Evolutionary conservation across 2,888 invertebrate species (phyloP).

Genomic region (Conomelus anceps): DNA sequence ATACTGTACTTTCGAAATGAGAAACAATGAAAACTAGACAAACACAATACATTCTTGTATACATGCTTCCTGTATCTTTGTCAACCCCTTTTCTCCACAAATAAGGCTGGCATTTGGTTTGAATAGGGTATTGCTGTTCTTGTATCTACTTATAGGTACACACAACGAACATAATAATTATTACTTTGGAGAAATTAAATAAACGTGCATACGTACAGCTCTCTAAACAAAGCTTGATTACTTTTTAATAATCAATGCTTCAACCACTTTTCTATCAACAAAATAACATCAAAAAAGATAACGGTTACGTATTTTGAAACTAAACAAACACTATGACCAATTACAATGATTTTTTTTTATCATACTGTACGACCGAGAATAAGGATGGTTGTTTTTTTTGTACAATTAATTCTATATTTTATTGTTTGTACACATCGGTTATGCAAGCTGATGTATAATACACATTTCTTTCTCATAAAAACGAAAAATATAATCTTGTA

Average conservation of each 20-base stretch:
- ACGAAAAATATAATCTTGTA: neutral
- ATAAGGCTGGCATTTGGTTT: neutral
- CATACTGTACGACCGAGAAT: neutral
- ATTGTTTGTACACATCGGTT: neutral
- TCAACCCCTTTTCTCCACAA: neutral
- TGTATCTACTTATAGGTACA: neutral
- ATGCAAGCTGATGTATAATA: neutral
- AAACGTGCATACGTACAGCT: neutral
- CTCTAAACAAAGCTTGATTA: neutral
- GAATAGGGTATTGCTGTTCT: neutral
- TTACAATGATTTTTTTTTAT: neutral
- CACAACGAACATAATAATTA: neutral
- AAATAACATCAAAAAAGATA: neutral
- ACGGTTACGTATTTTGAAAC: neutral
- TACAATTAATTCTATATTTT: neutral
- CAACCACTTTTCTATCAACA: neutral
- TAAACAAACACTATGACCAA: neutral
- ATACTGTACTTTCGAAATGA: neutral
- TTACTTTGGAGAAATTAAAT: neutral
- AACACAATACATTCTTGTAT: neutral
- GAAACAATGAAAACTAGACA: neutral
- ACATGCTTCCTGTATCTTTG: neutral
- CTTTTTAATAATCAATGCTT: neutral
- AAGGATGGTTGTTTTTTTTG: neutral
- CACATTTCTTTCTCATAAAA: neutral